phyloP scores from a whole-genome alignment of 2,113 vertebrate species.

The Saguinus imperator region DNA sequence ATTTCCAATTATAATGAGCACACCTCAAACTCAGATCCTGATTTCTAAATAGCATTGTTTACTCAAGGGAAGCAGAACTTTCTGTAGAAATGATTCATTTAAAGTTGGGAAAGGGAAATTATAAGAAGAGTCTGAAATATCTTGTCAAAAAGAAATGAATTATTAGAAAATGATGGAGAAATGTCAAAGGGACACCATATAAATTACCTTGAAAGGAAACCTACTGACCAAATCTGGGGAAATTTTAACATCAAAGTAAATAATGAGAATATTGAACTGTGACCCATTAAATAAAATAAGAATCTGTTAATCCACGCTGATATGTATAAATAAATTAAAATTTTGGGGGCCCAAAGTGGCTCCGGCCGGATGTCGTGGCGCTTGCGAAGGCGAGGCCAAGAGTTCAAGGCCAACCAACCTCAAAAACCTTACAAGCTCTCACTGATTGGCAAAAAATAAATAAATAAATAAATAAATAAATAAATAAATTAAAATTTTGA shows the following conservation, averaged over 20 bases:
- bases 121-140: neutral
- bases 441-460: too few relatives aligned
- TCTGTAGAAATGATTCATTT: neutral
- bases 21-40: neutral
- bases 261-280: neutral
- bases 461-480: too few relatives aligned
- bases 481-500: neutral
- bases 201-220: neutral
- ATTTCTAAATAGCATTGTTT: neutral
- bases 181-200: neutral
- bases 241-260: neutral
- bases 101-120: neutral
- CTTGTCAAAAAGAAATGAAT: neutral
- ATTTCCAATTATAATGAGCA: neutral
- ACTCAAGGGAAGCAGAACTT: neutral
- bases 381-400: too few relatives aligned
- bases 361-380: too few relatives aligned
- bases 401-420: too few relatives aligned
- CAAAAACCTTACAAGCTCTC: too few relatives aligned
- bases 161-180: constrained; percentile 6
- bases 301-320: neutral
- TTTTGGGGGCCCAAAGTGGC: too few relatives aligned
- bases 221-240: neutral
- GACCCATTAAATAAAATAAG: neutral
- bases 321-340: neutral